Evolutionary conservation across 2,888 invertebrate genomes (phyloP).

Genomic region (Exephanes ischioxanthus): DNA sequence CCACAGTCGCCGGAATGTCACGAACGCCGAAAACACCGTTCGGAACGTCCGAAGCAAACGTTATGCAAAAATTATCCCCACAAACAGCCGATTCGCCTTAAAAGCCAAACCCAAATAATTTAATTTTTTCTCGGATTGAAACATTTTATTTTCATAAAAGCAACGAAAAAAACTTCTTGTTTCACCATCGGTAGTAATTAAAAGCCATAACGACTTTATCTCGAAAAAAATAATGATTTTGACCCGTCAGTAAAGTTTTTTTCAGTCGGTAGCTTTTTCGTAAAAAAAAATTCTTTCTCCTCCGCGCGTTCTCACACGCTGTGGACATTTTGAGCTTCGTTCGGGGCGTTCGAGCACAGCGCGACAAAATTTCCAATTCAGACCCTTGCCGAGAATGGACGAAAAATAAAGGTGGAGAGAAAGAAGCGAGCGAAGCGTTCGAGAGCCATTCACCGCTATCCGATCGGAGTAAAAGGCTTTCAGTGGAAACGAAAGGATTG

Average conservation of each 20-base stretch:
- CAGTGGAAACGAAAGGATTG: neutral
- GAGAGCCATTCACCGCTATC: neutral
- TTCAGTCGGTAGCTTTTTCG: too few species aligned
- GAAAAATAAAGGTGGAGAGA: neutral
- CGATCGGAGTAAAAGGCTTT: slow-evolving; percentile 14
- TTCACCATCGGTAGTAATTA: too few species aligned
- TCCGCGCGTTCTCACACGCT: too few species aligned
- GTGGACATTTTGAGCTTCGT: neutral
- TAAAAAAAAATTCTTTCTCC: too few species aligned
- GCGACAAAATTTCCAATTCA: slow-evolving; percentile 15
- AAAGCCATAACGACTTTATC: too few species aligned
- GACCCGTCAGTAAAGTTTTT: too few species aligned
- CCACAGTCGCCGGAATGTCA: neutral
- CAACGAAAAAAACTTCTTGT: neutral
- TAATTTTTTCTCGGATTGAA: neutral
- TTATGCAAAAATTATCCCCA: neutral
- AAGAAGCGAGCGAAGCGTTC: neutral
- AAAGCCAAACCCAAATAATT: neutral
- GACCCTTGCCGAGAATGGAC: neutral
- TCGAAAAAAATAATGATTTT: too few species aligned
- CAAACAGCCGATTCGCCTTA: neutral
- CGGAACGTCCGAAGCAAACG: neutral
- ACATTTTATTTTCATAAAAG: neutral
- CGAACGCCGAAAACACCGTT: neutral
- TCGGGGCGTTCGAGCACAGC: neutral